Evolutionary conservation across 2,888 invertebrate species (phyloP), one percentile per base, ranked within the genome.

Genomic region (Coecobrya sp.): DNA sequence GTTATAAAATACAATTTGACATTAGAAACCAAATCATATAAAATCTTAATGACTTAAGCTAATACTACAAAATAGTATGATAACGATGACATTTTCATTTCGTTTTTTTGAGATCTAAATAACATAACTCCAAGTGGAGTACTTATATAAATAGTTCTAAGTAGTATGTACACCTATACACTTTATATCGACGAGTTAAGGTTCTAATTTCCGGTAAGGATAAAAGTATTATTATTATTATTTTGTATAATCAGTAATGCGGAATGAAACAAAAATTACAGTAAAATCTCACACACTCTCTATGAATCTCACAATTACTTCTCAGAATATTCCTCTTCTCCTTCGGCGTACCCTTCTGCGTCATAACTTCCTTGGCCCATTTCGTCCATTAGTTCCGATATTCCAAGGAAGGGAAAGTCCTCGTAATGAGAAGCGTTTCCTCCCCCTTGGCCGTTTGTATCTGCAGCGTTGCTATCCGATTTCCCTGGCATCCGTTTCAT

Each of bases 331-430:
- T 94, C 89, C 25, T 93, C 93, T 42, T 93, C 93, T 16, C 87
- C 94, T 16, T 93, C 92, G 13, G 59, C 86, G 25, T 87, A 90
- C 22, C 88, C 92, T 13, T 93, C 93, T 16, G 65, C 91, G 0
- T 93, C 93, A 55, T 92, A 93, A 22, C 62, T 89, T 19, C 89
- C 94, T 91, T 93, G 91, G 13, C 93, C 94, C 92, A 94, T 92
- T 81, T 94, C 94, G 87, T 95, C 94, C 93, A 94, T 94, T 84
- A 95, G 86, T 68, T 95, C 95, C 70, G 95, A 93, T 62, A 94
- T 89, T 36, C 95, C 94, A 10, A 94, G 86, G 49, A 94, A 94
- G 92, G 94, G 87, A 55, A 90, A 86, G n/a, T 86, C 89, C 19
- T 86, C 89, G n/a, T 82, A 87, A 22, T 86, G 82, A 65, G 81